Percentiles rank a stretch among this genome's conserved stretches.
These are phyloP conservation scores for Cyprinodon variegatus DNA, from an alignment of 2,113 vertebrate genomes.

Conservation along the genomic window DNA sequence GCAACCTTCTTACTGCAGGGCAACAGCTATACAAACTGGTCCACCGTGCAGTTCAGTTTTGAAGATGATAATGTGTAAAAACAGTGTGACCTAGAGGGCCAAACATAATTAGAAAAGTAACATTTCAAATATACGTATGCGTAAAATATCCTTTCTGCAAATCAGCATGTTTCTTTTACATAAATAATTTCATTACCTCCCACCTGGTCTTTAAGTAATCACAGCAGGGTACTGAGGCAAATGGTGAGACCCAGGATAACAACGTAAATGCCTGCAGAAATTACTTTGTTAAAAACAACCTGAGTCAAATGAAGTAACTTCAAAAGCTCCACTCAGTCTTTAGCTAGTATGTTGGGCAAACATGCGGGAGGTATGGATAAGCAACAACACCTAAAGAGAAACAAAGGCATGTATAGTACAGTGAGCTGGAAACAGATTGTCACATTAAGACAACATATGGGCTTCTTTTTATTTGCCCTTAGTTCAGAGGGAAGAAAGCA, in stretches of 20 bases:
- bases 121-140: background rate
- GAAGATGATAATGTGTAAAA: background rate
- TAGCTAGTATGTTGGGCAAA: background rate
- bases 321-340: background rate
- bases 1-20: too few species aligned
- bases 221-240: background rate
- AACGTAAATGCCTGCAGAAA: background rate
- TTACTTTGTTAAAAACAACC: background rate
- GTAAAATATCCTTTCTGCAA: background rate
- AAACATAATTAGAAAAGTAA: background rate
- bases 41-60: background rate
- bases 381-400: background rate
- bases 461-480: constrained; percentile 2
- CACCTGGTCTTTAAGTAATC: background rate
- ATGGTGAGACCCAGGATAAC: background rate
- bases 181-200: background rate
- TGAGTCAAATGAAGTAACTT: background rate
- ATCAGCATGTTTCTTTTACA: background rate
- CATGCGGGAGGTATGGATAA: background rate
- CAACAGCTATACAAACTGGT: too few species aligned
- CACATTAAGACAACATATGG: background rate
- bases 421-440: background rate
- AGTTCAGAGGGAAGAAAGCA: background rate
- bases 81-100: background rate
- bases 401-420: background rate